These are phyloP conservation scores for Calephelis nemesis DNA, from an alignment of 1,140 invertebrate species.

Conservation along the genomic window DNA sequence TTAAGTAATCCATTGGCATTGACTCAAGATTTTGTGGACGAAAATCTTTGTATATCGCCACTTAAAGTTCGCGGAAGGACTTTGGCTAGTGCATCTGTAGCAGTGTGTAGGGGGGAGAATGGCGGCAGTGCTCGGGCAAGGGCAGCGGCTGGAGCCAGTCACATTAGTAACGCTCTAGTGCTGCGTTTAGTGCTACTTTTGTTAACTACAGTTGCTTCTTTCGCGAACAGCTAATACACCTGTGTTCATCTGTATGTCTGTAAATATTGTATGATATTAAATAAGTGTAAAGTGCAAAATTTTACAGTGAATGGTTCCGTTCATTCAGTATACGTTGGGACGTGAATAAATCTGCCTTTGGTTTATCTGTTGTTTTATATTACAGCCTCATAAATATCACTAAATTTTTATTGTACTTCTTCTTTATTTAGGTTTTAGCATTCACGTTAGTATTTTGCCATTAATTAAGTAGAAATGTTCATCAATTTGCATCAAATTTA, in stretches of 20 bases:
- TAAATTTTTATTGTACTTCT: too few relatives aligned
- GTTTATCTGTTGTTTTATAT: conserved; percentile 37
- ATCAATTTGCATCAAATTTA: too few relatives aligned
- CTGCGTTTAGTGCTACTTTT: conserved; percentile 43
- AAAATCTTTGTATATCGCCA: conserved; percentile 91
- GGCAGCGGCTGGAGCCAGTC: conserved; percentile 54
- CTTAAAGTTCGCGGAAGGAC: conserved; percentile 88
- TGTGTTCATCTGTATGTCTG: conserved; percentile 70
- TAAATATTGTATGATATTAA: conserved; percentile 75
- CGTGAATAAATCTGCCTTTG: conserved; percentile 76
- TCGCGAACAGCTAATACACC: conserved; percentile 61
- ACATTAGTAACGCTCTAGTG: conserved; percentile 35
- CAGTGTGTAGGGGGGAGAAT: conserved; percentile 73
- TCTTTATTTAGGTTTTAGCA: too few relatives aligned
- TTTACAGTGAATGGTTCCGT: conserved; percentile 76
- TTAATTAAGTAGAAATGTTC: too few relatives aligned
- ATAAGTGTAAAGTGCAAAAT: conserved; percentile 67
- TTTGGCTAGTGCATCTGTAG: conserved; percentile 85
- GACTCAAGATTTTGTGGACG: conserved; percentile 85
- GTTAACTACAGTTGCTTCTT: conserved; percentile 50
- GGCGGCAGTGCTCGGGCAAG: conserved; percentile 63
- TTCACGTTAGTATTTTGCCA: too few relatives aligned
- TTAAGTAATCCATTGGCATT: conserved; percentile 86
- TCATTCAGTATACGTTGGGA: conserved; percentile 76
- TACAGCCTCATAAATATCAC: too few relatives aligned